These are phyloP conservation scores for Eumaeus atala DNA, from an alignment of 1,140 invertebrate species.

Conservation along the genomic window DNA sequence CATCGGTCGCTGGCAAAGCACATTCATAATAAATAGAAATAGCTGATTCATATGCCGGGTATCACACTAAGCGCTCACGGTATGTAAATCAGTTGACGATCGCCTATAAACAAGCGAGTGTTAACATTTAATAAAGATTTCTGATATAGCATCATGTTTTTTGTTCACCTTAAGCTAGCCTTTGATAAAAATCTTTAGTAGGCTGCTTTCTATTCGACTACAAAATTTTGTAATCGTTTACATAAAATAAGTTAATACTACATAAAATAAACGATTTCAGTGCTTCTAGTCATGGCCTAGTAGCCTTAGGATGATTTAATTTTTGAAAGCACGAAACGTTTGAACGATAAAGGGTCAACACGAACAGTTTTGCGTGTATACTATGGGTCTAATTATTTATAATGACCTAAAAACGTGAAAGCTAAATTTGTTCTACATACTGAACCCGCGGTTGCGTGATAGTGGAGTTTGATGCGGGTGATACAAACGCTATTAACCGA, in stretches of 20 bases:
- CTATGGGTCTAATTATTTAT: conserved; percentile 43
- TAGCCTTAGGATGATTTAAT: conserved; percentile 16
- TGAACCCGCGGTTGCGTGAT: conserved; percentile 17
- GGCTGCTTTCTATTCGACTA: conserved; percentile 2
- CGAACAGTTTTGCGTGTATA: conserved; percentile 39
- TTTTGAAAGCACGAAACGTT: conserved; percentile 27
- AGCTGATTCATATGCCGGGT: too few species aligned
- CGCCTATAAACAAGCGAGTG: too few species aligned
- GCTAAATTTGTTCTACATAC: conserved; percentile 23
- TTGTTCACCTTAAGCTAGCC: neutral
- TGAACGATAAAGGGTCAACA: conserved; percentile 26
- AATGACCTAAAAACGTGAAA: conserved; percentile 48
- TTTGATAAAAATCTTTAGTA: neutral
- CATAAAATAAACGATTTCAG: too few species aligned
- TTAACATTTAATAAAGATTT: too few species aligned
- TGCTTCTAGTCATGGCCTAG: neutral
- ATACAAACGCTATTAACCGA: conserved; percentile 7
- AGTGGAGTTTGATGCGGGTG: conserved; percentile 11
- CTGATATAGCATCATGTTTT: too few species aligned
- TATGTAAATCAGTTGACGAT: too few species aligned
- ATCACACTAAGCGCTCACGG: too few species aligned
- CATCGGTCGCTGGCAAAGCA: too few species aligned
- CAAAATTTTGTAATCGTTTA: neutral
- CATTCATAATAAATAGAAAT: too few species aligned
- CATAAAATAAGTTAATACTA: conserved; percentile 1